Evolutionary conservation across 2,888 invertebrate genomes (phyloP).

Genomic region (Neoitamus cyanurus): DNA sequence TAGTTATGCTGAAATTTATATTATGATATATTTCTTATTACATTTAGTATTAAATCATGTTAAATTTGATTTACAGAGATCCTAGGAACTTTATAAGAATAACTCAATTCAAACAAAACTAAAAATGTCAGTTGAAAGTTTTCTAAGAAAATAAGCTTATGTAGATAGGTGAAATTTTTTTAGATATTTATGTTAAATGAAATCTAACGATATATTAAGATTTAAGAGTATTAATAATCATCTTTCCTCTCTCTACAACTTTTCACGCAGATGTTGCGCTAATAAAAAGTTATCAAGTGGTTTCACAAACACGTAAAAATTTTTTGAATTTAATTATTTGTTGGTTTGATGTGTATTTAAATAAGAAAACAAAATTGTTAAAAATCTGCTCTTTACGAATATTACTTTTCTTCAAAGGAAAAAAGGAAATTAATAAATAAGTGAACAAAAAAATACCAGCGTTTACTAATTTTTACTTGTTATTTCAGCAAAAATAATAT

Average conservation of each 20-base stretch:
- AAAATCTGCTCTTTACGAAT: background rate
- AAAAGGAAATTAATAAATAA: background rate
- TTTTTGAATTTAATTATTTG: background rate
- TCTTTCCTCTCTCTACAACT: background rate
- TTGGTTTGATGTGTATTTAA: background rate
- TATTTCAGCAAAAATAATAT: too few relatives aligned
- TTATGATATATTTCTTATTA: background rate
- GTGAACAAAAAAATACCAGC: background rate
- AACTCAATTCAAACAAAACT: background rate
- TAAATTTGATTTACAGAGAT: background rate
- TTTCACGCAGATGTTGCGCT: background rate
- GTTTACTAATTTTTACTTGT: background rate
- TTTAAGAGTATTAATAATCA: background rate
- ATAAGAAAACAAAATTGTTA: background rate
- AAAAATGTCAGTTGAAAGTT: background rate
- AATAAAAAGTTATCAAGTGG: background rate
- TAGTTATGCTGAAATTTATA: background rate
- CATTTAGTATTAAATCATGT: background rate
- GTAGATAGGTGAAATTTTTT: slow-evolving; percentile 22
- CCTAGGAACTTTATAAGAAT: background rate
- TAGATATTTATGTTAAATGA: background rate
- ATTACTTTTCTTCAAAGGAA: background rate
- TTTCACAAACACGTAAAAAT: background rate
- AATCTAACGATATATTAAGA: background rate
- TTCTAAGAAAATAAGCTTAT: background rate